Conservation (phyloP, 2,888 invertebrate species). For the Scelioninae gen. 1 region DNA sequence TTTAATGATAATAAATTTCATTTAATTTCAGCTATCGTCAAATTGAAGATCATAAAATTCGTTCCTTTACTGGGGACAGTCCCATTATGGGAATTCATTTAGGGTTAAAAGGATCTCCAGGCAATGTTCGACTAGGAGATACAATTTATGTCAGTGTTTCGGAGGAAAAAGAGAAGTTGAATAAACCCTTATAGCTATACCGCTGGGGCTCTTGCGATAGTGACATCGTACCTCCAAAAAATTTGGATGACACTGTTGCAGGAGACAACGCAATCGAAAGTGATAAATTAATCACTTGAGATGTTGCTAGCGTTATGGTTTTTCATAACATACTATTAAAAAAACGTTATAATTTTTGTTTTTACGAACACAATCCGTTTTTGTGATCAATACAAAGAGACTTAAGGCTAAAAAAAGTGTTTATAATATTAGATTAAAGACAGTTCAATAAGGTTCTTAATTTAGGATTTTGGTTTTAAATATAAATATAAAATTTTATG, state of each 20-base stretch:
- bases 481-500: no score
- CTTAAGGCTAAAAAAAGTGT: no score
- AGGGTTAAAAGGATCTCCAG: conserved; percentile 83
- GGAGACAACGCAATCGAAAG: conserved; percentile 47
- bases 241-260: conserved; percentile 23
- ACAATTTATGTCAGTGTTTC: conserved; percentile 85
- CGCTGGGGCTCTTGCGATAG: conserved; percentile 82
- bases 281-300: background rate
- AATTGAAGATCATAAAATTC: conserved; percentile 79
- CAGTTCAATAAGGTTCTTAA: no score
- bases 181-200: conserved; percentile 79
- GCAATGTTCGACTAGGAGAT: conserved; percentile 85
- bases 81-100: conserved; percentile 86
- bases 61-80: conserved; percentile 79
- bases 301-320: background rate
- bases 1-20: background rate
- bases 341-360: no score
- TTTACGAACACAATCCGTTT: no score
- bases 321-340: no score
- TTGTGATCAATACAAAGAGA: no score
- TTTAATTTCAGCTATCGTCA: conserved; percentile 85
- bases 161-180: conserved; percentile 71
- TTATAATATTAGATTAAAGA: no score
- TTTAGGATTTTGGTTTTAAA: no score
- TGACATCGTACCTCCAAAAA: conserved; percentile 57